Percentiles rank a stretch among this genome's conserved stretches.
Conservation (phyloP, 2,888 invertebrate genomes). For the Maniola hyperantus region DNA sequence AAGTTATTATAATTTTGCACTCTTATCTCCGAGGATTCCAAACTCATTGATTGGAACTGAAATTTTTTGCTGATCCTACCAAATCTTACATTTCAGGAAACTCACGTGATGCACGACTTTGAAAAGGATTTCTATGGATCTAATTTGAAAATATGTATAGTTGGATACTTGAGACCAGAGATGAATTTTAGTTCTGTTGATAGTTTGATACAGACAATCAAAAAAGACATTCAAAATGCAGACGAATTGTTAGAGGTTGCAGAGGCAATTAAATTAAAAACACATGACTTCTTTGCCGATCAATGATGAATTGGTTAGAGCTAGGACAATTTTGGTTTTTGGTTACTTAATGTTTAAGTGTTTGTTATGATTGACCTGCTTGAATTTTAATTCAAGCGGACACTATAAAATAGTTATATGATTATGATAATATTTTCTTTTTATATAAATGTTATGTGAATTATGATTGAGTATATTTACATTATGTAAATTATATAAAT, state of each 20-base stretch:
- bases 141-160: conserved; percentile 88
- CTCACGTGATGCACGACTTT: conserved; percentile 94
- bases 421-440: not conserved
- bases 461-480: not conserved
- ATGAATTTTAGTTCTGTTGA: conserved; percentile 89
- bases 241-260: conserved; percentile 82
- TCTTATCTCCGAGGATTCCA: too few species aligned
- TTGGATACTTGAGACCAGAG: conserved; percentile 93
- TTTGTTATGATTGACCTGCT: not conserved
- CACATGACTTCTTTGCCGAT: conserved; percentile 77
- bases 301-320: conserved; percentile 20
- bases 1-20: not conserved
- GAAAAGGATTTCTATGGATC: conserved; percentile 93
- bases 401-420: not conserved
- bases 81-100: conserved; percentile 85
- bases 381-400: conserved; percentile 7
- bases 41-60: too few species aligned
- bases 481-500: conserved; percentile 10
- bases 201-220: conserved; percentile 89
- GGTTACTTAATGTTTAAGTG: not conserved
- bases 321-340: conserved; percentile 9
- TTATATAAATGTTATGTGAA: not conserved
- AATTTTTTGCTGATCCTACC: not conserved
- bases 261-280: conserved; percentile 73
- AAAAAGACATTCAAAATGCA: conserved; percentile 89